Evolutionary conservation across 2,888 invertebrate species (phyloP), one percentile per base, ranked within the genome.

Genomic region (Pseudolycoriella hygida): DNA sequence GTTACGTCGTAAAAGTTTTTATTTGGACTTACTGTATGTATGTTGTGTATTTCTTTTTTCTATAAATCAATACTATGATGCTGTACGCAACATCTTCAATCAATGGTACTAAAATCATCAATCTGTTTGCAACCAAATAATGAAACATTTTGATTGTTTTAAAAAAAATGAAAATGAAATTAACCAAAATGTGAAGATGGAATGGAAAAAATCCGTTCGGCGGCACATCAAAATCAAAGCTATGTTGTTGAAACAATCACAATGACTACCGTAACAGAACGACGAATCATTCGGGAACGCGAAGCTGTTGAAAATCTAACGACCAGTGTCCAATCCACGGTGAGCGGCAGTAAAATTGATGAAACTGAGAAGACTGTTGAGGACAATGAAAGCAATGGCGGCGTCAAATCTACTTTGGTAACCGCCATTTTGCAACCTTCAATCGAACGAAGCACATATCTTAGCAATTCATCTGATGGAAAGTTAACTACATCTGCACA

Each of bases 171-270:
- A 25, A 43, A 43, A 44, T 15, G 37, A n/a, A 17, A 4, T 6
- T 3, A 40, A 18, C 18, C 17, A 18, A 40, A 17, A 40, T 12
- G 18, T 17, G 40, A 40, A 40, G 40, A 18, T 18, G 40, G 51
- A 52, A 50, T 49, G 53, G 53, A 52, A 48, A 53, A 54, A 52
- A 49, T 50, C 50, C 50, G 51, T 51, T 52, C 53, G 32, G 51
- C 52, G 54, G 53, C 17, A 42, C 42, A 43, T 34, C 14, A 32
- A 44, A 62, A 62, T 45, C 71, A 71, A 55, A 67, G 70, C 45
- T 74, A 71, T 58, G 70, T 77, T 58, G 71, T 76, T 59, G 77
- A 77, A 62, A 76, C 76, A 52, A 73, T 76, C 59, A 76, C 76
- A 53, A 74, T 76, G 74, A 76, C 77, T 54, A 76, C 76, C 52